phyloP scores from a whole-genome alignment of 2,888 invertebrate genomes.

The Chymomyza fuscimana region DNA sequence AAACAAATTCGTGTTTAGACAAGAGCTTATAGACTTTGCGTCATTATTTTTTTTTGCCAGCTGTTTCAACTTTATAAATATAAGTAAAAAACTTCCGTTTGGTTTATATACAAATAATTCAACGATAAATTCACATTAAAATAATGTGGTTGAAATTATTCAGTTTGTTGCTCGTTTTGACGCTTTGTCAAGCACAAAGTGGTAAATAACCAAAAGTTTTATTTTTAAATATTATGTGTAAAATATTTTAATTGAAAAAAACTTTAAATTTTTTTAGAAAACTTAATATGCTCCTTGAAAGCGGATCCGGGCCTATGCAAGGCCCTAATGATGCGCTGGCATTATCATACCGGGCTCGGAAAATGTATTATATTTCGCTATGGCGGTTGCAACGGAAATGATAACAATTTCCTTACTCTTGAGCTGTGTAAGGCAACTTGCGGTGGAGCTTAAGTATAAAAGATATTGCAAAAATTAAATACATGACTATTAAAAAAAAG shows the following conservation, averaged over 20 bases:
- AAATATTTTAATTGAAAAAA: neutral
- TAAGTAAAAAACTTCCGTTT: neutral
- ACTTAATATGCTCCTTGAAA: conserved; percentile 9
- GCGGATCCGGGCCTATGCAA: conserved; percentile 15
- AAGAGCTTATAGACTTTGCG: neutral
- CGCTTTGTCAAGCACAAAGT: neutral
- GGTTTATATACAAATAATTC: neutral
- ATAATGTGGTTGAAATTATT: neutral
- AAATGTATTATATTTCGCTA: conserved; percentile 15
- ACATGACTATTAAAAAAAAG: neutral
- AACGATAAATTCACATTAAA: neutral
- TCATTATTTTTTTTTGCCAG: neutral
- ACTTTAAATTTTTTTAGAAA: neutral
- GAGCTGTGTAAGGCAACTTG: conserved; percentile 21
- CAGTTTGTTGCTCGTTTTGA: neutral
- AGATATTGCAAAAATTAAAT: conserved; percentile 2
- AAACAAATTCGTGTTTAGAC: neutral
- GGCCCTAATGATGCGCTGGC: conserved; percentile 14
- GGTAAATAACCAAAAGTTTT: neutral
- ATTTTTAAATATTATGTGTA: neutral
- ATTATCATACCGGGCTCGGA: conserved; percentile 10
- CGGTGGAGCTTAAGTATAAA: neutral
- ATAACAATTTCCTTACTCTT: conserved; percentile 23
- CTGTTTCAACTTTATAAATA: neutral
- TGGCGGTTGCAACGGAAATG: conserved; percentile 28